phyloP scores from a whole-genome alignment of 2,888 invertebrate genomes.

The Pilophorus perplexus region DNA sequence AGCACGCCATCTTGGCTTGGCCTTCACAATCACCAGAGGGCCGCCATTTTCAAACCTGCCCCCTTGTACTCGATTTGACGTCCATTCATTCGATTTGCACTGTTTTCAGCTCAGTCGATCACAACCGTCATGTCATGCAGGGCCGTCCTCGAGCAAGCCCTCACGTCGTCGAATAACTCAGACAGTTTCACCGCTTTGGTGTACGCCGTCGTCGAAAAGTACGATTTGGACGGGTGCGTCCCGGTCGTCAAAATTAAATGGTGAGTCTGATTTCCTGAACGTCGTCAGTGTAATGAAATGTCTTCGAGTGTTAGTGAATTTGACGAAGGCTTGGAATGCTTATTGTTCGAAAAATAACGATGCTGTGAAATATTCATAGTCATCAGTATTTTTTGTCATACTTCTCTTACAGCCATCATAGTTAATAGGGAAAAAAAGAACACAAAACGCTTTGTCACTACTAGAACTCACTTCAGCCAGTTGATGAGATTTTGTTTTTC shows the following conservation, averaged over 20 bases:
- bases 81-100: background rate
- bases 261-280: background rate
- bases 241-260: slow-evolving; percentile 11
- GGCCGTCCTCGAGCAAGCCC: slow-evolving; percentile 52
- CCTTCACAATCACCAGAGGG: too few relatives aligned
- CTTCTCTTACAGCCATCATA: too few relatives aligned
- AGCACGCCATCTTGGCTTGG: too few relatives aligned
- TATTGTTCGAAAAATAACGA: too few relatives aligned
- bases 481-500: background rate
- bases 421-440: too few relatives aligned
- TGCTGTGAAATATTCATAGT: too few relatives aligned
- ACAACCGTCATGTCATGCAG: slow-evolving; percentile 61
- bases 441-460: too few relatives aligned
- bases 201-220: slow-evolving; percentile 64
- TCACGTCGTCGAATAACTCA: slow-evolving; percentile 50
- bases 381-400: too few relatives aligned
- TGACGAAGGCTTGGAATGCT: too few relatives aligned
- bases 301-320: background rate
- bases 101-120: slow-evolving; percentile 58
- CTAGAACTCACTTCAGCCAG: too few relatives aligned
- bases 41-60: too few relatives aligned
- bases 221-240: slow-evolving; percentile 66
- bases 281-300: background rate
- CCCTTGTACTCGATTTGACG: background rate
- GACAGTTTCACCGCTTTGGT: slow-evolving; percentile 69